Evolutionary conservation across 2,797 vertebrate genomes (phyloP).

Genomic region (Acanthopagrus latus): DNA sequence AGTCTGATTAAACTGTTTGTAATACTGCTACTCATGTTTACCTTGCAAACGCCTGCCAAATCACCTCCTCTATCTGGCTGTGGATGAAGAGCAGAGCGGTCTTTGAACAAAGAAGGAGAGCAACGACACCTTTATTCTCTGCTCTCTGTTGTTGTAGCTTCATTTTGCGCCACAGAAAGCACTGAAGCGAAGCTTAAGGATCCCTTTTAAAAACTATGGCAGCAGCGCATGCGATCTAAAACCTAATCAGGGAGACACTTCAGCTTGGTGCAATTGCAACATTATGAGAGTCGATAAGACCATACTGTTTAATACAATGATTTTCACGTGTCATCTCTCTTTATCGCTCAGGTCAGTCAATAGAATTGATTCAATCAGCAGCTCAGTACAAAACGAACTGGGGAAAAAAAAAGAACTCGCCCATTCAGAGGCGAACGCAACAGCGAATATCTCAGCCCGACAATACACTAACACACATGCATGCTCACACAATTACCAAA

Average conservation of each 20-base stretch:
- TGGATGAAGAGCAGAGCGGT: slow-evolving; percentile 18
- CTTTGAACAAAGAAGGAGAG: slow-evolving; percentile 39
- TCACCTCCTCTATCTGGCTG: slow-evolving; percentile 26
- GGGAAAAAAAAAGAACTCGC: slow-evolving; percentile 48
- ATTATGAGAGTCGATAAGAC: slow-evolving; percentile 73
- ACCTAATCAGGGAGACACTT: slow-evolving; percentile 68
- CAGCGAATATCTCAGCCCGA: slow-evolving; percentile 54
- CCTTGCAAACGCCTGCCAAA: slow-evolving; percentile 42
- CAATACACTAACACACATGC: slow-evolving; percentile 48
- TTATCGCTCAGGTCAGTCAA: slow-evolving; percentile 77
- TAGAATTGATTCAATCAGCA: slow-evolving; percentile 79
- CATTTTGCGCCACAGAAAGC: slow-evolving; percentile 55
- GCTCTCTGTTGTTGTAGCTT: slow-evolving; percentile 53
- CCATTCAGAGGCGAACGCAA: slow-evolving; percentile 57
- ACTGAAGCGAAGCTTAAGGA: slow-evolving; percentile 61
- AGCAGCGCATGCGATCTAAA: slow-evolving; percentile 65
- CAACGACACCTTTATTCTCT: slow-evolving; percentile 34
- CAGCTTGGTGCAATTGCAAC: slow-evolving; percentile 56
- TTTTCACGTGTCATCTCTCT: slow-evolving; percentile 77
- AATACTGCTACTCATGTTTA: slow-evolving; percentile 46
- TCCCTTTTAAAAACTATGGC: slow-evolving; percentile 60
- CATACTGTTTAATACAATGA: slow-evolving; percentile 70
- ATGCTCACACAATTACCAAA: slow-evolving; percentile 62
- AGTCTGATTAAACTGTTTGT: slow-evolving; percentile 43
- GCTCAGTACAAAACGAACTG: slow-evolving; percentile 59